Base-by-base conservation (phyloP, 1,140 invertebrate genomes). In the Drosophila parabipectinata region DNA sequence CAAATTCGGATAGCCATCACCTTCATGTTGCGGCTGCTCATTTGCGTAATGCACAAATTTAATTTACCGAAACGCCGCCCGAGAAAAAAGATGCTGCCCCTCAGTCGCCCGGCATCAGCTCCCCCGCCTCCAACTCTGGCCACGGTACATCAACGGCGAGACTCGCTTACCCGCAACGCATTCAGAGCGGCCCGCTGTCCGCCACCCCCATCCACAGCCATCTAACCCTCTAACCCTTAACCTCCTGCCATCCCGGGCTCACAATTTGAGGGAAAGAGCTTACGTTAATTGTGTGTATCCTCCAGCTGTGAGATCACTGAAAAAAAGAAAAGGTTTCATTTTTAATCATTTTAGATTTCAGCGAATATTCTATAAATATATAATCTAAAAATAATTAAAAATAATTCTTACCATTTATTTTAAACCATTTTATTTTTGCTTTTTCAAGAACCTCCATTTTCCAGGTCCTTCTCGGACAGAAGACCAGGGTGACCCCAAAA, bases 31-130 rank as follows among this genome's bases (percentile, higher is more conserved):
- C 32, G 39, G 55, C 82, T 87, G 76, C 85, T 89, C 84, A 89
- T 90, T 89, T 89, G 84, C 85, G 73, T 90, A 90, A 85, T 90
- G 84, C 84, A 89, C 79, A 90, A 89, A 90, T 90, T 89, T 85
- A 90, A 89, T 89, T 89, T 89, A 89, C 77, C 84, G 89, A 88
- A 88, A 79, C 78, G 83, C 82, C 59, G 77, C 15, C 62, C 39
- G 28, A 41, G 56, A 55, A 56, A 56, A 71, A 50, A 56, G 41
- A 15, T 52, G 51, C 66, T 37, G 15, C 1, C 12, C 9, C 34
- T 24, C 4, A 0, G 5, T 12, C 26, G 24, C 21, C 15, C 10
- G 18, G 18, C 18, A 18, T n/a, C 32, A 5, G 3, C 9, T 32
- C 30, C 45, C 21, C 53, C 37, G 34, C 45, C 24, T 12, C 48